Conservation (phyloP, 1,140 invertebrate genomes). For the Cydia fagiglandana region DNA sequence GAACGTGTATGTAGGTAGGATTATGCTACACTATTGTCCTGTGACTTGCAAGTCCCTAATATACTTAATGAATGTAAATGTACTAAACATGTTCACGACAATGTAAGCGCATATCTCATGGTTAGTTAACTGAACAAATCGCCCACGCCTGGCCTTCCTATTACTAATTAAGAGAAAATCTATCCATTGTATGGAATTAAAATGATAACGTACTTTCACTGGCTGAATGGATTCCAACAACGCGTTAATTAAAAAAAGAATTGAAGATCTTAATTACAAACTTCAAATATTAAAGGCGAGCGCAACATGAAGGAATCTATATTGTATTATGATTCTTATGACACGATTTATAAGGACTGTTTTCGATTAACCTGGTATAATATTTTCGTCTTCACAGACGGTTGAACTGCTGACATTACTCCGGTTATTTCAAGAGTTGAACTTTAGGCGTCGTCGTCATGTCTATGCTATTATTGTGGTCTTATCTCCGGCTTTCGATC, state of each 20-base stretch:
- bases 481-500: constrained; percentile 28
- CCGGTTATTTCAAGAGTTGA: constrained; percentile 52
- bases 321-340: background rate
- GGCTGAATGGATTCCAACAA: constrained; percentile 14
- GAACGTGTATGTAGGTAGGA: no score
- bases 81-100: background rate
- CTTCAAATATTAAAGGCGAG: background rate
- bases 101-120: constrained; percentile 36
- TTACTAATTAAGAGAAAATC: constrained; percentile 35
- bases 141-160: constrained; percentile 31
- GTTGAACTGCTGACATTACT: constrained; percentile 43
- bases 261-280: constrained; percentile 4
- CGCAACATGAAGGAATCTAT: background rate
- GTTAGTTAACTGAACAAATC: constrained; percentile 35
- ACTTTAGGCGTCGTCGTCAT: constrained; percentile 42
- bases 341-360: background rate
- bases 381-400: constrained; percentile 30
- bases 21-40: no score
- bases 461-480: constrained; percentile 30
- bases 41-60: background rate
- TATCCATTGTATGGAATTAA: constrained; percentile 32
- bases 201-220: constrained; percentile 31
- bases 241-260: constrained; percentile 10
- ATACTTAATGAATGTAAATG: background rate
- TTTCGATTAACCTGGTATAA: background rate